These are phyloP conservation scores for Acanthaster planci DNA, from an alignment of 35 echinoderm and acorn worm genomes.

Conservation along the genomic window DNA sequence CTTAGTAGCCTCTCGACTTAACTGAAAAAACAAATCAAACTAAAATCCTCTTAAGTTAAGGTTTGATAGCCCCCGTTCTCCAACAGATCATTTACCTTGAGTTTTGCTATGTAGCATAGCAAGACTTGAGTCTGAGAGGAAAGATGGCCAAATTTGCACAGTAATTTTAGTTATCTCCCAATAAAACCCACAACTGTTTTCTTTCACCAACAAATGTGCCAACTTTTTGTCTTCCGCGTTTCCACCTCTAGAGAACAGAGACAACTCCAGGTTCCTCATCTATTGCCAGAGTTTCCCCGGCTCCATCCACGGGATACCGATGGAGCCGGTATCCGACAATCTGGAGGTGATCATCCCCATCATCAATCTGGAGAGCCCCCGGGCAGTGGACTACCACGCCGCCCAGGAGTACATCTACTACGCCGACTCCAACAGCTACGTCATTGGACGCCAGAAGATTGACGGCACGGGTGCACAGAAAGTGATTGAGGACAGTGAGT, in stretches of 20 bases:
- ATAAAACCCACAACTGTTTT: no score
- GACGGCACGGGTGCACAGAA: slow-evolving; percentile 47
- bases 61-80: no score
- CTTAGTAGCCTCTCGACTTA: no score
- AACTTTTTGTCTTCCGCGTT: no score
- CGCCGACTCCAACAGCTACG: slow-evolving; percentile 72
- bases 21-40: no score
- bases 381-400: slow-evolving; percentile 82
- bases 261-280: slow-evolving; percentile 61
- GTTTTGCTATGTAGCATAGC: no score
- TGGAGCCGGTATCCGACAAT: slow-evolving; percentile 19
- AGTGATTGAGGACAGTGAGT: slow-evolving; percentile 72
- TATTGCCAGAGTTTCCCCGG: slow-evolving; percentile 87
- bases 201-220: no score
- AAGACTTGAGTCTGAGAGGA: no score
- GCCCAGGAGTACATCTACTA: slow-evolving; percentile 82
- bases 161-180: no score
- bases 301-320: slow-evolving; percentile 77
- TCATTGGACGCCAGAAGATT: slow-evolving; percentile 66
- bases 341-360: slow-evolving; percentile 69
- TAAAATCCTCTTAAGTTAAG: no score
- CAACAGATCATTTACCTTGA: no score
- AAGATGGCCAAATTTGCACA: no score
- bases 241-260: slow-evolving; percentile 39
- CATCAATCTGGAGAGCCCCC: slow-evolving; percentile 70